phyloP scores from a whole-genome alignment of 2,113 vertebrate genomes.

The Tachycineta bicolor region DNA sequence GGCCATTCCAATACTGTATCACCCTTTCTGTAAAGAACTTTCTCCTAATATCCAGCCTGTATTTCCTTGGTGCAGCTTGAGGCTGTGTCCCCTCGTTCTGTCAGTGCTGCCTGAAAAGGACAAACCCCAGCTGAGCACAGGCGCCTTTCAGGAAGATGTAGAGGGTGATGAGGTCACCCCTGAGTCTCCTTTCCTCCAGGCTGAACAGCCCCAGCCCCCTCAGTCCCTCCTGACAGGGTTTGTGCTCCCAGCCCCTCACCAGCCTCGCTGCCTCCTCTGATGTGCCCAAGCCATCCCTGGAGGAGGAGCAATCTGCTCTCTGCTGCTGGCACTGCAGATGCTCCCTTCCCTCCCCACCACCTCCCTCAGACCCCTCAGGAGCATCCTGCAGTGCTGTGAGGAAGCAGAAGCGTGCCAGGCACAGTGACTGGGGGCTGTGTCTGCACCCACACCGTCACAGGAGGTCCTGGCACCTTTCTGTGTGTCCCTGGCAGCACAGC shows the following conservation, averaged over 20 bases:
- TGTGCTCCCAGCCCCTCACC: background rate
- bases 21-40: background rate
- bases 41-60: background rate
- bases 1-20: background rate
- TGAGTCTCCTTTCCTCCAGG: background rate
- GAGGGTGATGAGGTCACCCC: background rate
- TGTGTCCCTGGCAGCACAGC: accelerated
- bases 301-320: background rate
- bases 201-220: background rate
- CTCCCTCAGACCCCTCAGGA: background rate
- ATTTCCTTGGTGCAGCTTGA: background rate
- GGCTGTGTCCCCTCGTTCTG: background rate
- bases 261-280: background rate
- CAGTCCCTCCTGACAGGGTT: background rate
- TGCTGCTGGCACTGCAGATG: background rate
- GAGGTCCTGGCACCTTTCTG: background rate
- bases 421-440: background rate
- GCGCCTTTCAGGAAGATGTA: background rate
- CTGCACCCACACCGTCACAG: background rate
- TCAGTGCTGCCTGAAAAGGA: background rate
- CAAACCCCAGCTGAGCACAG: background rate
- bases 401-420: background rate
- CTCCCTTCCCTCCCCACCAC: too few species aligned
- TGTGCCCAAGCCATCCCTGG: accelerated
- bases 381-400: background rate